Evolutionary conservation across 1,140 invertebrate genomes (phyloP), one percentile per base, ranked within the genome.

Genomic region (Mercenaria mercenaria): DNA sequence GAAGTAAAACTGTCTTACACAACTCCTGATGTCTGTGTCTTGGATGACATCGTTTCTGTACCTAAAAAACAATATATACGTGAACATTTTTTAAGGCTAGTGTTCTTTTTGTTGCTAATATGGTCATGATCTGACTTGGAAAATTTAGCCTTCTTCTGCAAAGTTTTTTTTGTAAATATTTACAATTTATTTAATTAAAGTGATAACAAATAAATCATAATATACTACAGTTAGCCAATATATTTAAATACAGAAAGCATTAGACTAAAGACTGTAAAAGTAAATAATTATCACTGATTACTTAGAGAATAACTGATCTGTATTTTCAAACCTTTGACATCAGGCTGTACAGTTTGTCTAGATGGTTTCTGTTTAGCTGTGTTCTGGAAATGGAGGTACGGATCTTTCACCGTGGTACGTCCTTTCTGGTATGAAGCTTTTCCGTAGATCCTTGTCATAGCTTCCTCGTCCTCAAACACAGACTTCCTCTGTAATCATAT

Each of bases 331-430:
- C 92, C 90, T 85, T 91, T 81, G 8, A 83, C 67, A 29, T 90
- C 90, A 29, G 79, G 67, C 0, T 80, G 39, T 20, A 52, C 41
- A 32, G 90, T 37, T 15, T 37, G 91, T 88, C 91, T 81, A 29
- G 77, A 67, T 64, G 88, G 80, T 88, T 92, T 91, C n/a, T 85
- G 91, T 74, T 93, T 93, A 11, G 91, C 79, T 32, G 90, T 87
- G 82, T 94, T 95, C 77, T 93, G 90, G 87, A 91, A 94, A 69
- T 94, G 94, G 8, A 95, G 90, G 82, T 95, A 95, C 10, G 95
- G 94, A 50, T 94, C 93, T 84, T 93, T 93, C 8, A 94, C 89
- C 20, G 94, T 95, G 23, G 93, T 94, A n/a, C 94, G 90, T 13
- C 93, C 92, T 81, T 93, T 93, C 86, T 95, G 94, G 86, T 94